Base-by-base conservation (phyloP, 30 jellyfish, hydroid and myxozoan species). In the Morbakka virulenta region DNA sequence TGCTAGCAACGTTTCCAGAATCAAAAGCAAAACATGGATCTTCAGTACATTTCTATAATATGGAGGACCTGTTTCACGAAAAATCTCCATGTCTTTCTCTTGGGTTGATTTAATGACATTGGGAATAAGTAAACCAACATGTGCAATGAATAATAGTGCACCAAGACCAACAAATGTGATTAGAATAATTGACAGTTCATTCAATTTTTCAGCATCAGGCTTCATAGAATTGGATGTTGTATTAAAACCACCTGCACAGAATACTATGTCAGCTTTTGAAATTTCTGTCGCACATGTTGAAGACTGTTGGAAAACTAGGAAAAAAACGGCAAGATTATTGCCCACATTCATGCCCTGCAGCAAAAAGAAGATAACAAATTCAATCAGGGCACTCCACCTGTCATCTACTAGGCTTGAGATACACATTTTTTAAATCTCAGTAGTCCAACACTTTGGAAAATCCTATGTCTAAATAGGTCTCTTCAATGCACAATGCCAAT, bases 351-450 rank as follows among this genome's bases (percentile, higher is more conserved):
- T 64, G 50, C 95, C 94, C 72, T 78, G 94, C 75, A 89, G 81
- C 1, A 75, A 24, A 53, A 89, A 32, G 67, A 91, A 89, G 2
- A 89, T 89, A 63, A 89, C 27, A 66, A 89, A 89, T 53, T 89
- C 97, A 11, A 89, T 76, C 23, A 89, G 64, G 27, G 84, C 96
- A 0, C 89, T 79, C 83, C 86, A 89, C 61, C 83, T 89, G 13
- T 89, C 97, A 53, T 81, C 94, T 14, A 89, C 74, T 52, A 82
- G 95, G 33, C 89, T 68, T 22, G 95, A 79, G 23, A 89, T 64
- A 67, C 97, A 89, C 97, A 89, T 89, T 22, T 78, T 65, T 12
- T n/a, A n/a, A n/a, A n/a, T n/a, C n/a, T n/a, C n/a, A n/a, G n/a
- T n/a, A n/a, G n/a, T n/a, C n/a, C n/a, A n/a, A n/a, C n/a, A n/a